Evolutionary conservation across 1,140 invertebrate genomes (phyloP), one percentile per base, ranked within the genome.

Genomic region (Drosophila lacertosa): DNA sequence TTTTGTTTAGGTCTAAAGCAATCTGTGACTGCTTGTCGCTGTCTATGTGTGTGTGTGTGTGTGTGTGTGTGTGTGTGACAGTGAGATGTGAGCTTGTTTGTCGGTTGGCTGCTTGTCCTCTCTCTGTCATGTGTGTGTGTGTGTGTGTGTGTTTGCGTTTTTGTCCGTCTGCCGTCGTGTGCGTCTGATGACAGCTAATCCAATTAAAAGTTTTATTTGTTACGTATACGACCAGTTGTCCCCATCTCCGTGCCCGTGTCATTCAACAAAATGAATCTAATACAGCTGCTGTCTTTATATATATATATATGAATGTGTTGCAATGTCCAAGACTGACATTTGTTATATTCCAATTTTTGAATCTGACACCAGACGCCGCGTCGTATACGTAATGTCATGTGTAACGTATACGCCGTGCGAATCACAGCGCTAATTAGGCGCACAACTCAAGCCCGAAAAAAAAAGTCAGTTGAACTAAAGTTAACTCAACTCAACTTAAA

Each of bases 171-270:
- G 40, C 51, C 40, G 45, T 42, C 42, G 69, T 48, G 71, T 72
- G 67, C 57, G 76, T 65, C 77, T 89, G 84, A 89, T 80, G 81
- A 89, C 78, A 86, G 78, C 86, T 89, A 89, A 89, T 89, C 86
- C 88, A 89, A 89, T 89, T 89, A 88, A 89, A 86, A 89, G 68
- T 89, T 89, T 89, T 81, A 90, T 89, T 86, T 84, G 75, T 82
- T 71, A 84, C 86, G 80, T 86, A 76, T 84, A 73, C 77, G 74
- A 47, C n/a, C 44, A 60, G 58, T 62, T 63, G 35, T 13, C 33
- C 40, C 57, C 29, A 45, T 47, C 42, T 26, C 47, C 39, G 35
- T 63, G 48, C 47, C 45, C 68, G 63, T 86, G 77, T 81, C 81
- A 77, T 72, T 81, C 81, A 74, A 50, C 63, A 69, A 57, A 86